Percentiles rank a stretch among this genome's conserved stretches.
phyloP scores from a whole-genome alignment of 2,113 vertebrate genomes.

The Chaetops frenatus region DNA sequence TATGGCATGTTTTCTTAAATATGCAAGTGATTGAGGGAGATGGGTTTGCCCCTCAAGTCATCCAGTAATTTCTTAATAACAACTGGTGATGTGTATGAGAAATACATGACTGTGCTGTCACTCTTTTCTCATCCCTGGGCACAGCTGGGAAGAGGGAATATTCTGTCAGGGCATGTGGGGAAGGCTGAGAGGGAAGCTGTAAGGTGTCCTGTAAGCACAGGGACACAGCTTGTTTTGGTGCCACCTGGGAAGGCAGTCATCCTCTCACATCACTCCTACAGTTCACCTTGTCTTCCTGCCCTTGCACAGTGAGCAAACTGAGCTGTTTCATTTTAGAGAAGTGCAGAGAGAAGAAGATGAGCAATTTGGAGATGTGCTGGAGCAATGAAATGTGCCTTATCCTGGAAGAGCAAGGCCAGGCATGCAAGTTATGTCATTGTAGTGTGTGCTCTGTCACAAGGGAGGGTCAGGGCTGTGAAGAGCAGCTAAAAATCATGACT shows the following conservation, averaged over 20 bases:
- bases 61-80: background rate
- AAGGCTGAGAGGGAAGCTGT: background rate
- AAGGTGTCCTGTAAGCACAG: background rate
- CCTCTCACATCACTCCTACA: background rate
- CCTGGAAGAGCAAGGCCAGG: constrained; percentile 3
- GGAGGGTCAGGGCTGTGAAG: background rate
- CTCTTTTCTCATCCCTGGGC: background rate
- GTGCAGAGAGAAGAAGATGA: background rate
- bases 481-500: background rate
- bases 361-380: background rate
- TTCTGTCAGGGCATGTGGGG: background rate
- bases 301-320: background rate
- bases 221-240: background rate
- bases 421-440: background rate
- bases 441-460: background rate
- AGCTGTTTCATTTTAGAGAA: background rate
- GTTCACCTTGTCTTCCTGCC: background rate
- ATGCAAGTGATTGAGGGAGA: background rate
- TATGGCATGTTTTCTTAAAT: background rate
- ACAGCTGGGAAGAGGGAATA: background rate
- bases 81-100: background rate
- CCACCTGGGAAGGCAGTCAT: background rate
- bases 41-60: background rate
- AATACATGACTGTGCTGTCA: background rate
- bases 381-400: background rate